Conservation (phyloP, 2,797 vertebrate species). For the Sebastes itinus region DNA sequence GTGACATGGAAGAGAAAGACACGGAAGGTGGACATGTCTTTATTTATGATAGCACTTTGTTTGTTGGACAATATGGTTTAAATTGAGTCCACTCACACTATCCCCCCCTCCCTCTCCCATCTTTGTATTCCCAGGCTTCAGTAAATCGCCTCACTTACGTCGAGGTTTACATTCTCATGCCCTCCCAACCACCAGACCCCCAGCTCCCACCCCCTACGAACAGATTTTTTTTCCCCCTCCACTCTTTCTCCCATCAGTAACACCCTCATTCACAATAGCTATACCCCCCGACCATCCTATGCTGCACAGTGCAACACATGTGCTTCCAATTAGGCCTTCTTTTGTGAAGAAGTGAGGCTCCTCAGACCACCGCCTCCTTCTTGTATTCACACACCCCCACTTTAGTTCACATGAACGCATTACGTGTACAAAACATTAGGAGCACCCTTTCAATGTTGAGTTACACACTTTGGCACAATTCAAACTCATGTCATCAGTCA, state of each 20-base stretch:
- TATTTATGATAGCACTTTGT: conserved; percentile 57
- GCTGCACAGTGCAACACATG: conserved; percentile 74
- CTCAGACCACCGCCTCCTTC: conserved; percentile 48
- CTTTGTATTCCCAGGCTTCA: conserved; percentile 76
- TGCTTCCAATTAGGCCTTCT: conserved; percentile 81
- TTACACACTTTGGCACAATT: background rate
- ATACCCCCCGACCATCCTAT: conserved; percentile 38
- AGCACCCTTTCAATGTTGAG: conserved; percentile 7
- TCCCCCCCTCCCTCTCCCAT: conserved; percentile 2
- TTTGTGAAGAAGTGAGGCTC: conserved; percentile 70
- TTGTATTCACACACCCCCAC: conserved; percentile 65
- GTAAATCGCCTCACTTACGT: conserved; percentile 76
- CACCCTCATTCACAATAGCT: conserved; percentile 70
- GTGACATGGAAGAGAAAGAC: background rate
- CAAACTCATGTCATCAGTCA: background rate
- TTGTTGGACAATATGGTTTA: conserved; percentile 73
- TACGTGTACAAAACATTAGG: conserved; percentile 41
- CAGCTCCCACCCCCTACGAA: conserved; percentile 56
- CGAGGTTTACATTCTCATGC: conserved; percentile 83
- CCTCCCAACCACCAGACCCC: conserved; percentile 65
- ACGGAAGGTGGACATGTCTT: background rate
- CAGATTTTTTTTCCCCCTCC: background rate
- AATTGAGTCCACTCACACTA: conserved; percentile 58
- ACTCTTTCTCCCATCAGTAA: conserved; percentile 67
- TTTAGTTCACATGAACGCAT: conserved; percentile 63